These are phyloP conservation scores for Bambusicola thoracicus DNA, from an alignment of 2,113 vertebrate genomes.

Conservation along the genomic window DNA sequence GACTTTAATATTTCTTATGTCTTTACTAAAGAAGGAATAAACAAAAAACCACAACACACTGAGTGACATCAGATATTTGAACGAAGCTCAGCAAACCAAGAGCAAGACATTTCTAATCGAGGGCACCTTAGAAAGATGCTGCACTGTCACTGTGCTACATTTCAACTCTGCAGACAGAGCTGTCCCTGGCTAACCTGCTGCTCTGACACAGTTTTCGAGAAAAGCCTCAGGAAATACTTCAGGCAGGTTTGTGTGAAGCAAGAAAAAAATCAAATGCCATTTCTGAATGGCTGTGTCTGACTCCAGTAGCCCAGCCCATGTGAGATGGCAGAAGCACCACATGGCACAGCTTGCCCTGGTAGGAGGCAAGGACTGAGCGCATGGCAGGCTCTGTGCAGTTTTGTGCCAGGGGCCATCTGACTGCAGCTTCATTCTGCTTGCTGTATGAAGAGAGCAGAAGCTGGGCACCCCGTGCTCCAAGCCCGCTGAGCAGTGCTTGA, in stretches of 20 bases:
- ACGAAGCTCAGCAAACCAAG: background rate
- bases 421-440: background rate
- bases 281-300: background rate
- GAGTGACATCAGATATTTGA: conserved; percentile 7
- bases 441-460: background rate
- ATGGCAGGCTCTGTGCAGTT: background rate
- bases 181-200: background rate
- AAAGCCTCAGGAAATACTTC: conserved; percentile 45
- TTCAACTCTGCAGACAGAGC: background rate
- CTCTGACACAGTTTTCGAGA: conserved; percentile 32
- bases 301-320: background rate
- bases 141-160: background rate
- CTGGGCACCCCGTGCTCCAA: accelerated
- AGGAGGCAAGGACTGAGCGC: background rate
- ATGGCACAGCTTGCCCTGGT: background rate
- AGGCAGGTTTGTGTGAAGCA: background rate
- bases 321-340: background rate
- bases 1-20: background rate
- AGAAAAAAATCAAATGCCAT: background rate
- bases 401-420: background rate
- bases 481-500: background rate
- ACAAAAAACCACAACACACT: background rate
- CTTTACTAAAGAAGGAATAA: background rate
- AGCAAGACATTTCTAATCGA: conserved; percentile 21
- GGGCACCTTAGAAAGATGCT: background rate